Percentiles rank a stretch among this genome's conserved stretches.
These are phyloP conservation scores for Hipparchia sbordonii DNA, from an alignment of 2,888 invertebrate species.

Conservation along the genomic window DNA sequence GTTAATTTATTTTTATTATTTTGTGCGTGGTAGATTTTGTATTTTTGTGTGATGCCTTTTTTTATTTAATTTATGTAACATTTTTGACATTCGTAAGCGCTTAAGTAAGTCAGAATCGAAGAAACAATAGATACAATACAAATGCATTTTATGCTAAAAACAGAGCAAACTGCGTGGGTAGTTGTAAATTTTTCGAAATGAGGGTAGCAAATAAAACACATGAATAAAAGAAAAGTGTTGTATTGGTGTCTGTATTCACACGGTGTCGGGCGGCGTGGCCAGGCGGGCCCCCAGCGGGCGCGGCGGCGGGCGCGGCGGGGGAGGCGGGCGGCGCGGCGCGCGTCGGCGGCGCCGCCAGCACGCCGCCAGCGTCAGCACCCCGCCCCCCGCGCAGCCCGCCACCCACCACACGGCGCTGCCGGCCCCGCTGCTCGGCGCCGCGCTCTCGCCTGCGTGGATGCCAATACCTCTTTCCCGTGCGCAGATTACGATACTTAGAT, in stretches of 20 bases:
- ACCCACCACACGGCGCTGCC: constrained; percentile 53
- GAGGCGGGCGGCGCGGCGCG: constrained; percentile 63
- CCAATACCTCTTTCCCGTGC: constrained; percentile 26
- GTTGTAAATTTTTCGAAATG: background rate
- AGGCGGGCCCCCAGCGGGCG: constrained; percentile 70
- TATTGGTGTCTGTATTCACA: constrained; percentile 62
- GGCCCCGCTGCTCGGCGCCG: constrained; percentile 50
- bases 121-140: too few species aligned
- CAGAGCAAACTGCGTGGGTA: background rate
- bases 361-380: constrained; percentile 49
- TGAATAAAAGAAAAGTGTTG: constrained; percentile 43
- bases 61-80: too few species aligned
- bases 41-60: too few species aligned
- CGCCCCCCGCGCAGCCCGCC: constrained; percentile 51
- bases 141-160: too few species aligned
- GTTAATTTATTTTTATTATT: too few species aligned
- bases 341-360: constrained; percentile 64
- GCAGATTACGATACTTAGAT: constrained; percentile 17
- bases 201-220: constrained; percentile 31
- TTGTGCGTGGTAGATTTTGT: too few species aligned
- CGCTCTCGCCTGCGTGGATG: constrained; percentile 49
- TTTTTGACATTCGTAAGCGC: too few species aligned
- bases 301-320: constrained; percentile 65
- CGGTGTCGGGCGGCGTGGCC: constrained; percentile 66
- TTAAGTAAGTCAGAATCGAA: too few species aligned